A percentile compares a stretch with the other conserved stretches of the same genome.
Conservation (phyloP, 2,888 invertebrate species). For the Epiperipatus broadwayi region DNA sequence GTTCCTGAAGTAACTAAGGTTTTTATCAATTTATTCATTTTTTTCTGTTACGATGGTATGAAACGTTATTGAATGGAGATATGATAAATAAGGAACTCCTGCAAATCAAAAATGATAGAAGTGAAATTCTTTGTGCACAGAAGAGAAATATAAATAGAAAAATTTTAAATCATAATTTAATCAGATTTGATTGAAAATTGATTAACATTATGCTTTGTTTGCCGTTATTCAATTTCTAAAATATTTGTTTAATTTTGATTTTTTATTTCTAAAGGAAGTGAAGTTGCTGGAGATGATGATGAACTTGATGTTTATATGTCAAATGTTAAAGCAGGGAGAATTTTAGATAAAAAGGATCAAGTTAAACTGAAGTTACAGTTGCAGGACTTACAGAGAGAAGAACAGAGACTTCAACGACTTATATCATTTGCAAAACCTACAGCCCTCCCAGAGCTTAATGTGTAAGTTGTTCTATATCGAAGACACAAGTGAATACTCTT, state of each 20-base stretch:
- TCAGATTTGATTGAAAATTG: not conserved
- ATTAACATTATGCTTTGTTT: too few relatives aligned
- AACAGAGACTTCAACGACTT: slow-evolving; percentile 44
- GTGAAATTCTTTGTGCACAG: too few relatives aligned
- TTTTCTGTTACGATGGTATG: too few relatives aligned
- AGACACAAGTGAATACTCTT: too few relatives aligned
- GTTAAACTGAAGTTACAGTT: slow-evolving; percentile 35
- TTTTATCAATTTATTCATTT: too few relatives aligned
- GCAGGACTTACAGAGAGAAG: slow-evolving; percentile 45
- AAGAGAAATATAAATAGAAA: not conserved
- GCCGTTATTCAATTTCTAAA: not conserved
- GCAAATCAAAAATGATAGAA: too few relatives aligned
- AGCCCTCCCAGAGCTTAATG: slow-evolving; percentile 23
- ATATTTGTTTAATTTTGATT: slow-evolving; percentile 3
- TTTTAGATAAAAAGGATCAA: slow-evolving; percentile 29
- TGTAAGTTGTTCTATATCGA: too few relatives aligned
- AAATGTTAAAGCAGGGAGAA: slow-evolving; percentile 28
- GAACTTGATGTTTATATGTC: slow-evolving; percentile 65
- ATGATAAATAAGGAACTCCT: too few relatives aligned
- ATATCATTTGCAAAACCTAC: slow-evolving; percentile 42
- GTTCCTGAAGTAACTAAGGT: too few relatives aligned
- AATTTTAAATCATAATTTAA: not conserved
- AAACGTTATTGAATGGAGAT: too few relatives aligned
- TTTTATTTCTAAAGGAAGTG: slow-evolving; percentile 6
- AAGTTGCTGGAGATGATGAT: slow-evolving; percentile 38